Base-by-base conservation (phyloP, 2,888 invertebrate genomes). In the Sesia apiformis region DNA sequence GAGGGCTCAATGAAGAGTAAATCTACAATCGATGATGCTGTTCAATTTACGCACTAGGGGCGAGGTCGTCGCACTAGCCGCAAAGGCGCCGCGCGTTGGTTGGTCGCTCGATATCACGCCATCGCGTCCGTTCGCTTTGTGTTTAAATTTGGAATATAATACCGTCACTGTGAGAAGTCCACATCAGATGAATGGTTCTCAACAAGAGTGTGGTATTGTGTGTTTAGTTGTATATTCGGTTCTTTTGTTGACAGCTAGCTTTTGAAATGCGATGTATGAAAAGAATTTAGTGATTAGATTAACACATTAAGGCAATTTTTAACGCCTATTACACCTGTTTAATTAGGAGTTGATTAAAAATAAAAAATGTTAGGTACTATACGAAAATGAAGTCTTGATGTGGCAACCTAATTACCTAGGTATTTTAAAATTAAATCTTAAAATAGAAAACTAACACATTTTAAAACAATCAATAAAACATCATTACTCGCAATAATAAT, bases 131-230 rank as follows among this genome's bases (percentile, higher is more conserved):
- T 46, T 38, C 50, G 38, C 39, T 50, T 38, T 50, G 50, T 50
- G 50, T 81, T 78, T 84, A 84, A 78, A 82, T 84, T 85, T 84
- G 82, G 84, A 81, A 77, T 76, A 77, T 70, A 76, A 75, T 61
- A 65, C 69, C 65, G 62, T 67, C 63, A 57, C 64, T 69, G 60
- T 50, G 50, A 50, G 38, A 8, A 8, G 39, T 7, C 38, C 38
- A 50, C 38, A 50, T 50, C 46, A 46, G 23, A 46, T 46, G 46
- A 46, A 46, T 46, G 8, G 46, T 46, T 46, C 3, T 4, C 46
- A 46, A 7, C 46, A 46, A 23, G 46, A 46, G 3, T n/a, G 23
- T 46, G 3, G 46, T 6, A 23, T 46, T 46, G 46, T 46, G 8
- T 46, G 23, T 46, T 46, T 6, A 46, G 46, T 46, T 46, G 46